phyloP scores from a whole-genome alignment of 1,140 invertebrate genomes.

The Drosophila repleta region DNA sequence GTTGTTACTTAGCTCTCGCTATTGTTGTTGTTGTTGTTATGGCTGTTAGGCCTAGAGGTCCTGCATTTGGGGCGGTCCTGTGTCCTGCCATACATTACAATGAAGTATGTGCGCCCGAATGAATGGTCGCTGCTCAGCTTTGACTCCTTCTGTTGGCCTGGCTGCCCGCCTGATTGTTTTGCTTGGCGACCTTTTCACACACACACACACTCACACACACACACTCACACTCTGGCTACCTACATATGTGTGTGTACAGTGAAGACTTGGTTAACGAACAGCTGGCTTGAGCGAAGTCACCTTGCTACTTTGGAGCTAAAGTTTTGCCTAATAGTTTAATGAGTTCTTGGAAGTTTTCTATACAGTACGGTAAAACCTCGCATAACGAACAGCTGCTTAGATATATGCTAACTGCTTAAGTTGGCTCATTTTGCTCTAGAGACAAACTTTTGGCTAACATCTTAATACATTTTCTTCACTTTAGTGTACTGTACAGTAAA shows the following conservation, averaged over 20 bases:
- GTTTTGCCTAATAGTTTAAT: too few species aligned
- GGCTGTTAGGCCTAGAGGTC: constrained; percentile 31
- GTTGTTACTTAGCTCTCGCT: constrained; percentile 29
- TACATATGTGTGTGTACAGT: constrained; percentile 12
- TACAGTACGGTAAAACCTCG: background rate
- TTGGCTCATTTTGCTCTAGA: too few species aligned
- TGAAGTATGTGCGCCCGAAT: constrained; percentile 75
- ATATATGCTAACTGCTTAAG: background rate
- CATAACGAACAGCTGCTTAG: background rate
- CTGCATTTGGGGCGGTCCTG: constrained; percentile 21
- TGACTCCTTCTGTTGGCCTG: constrained; percentile 7
- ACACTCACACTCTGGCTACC: constrained; percentile 1
- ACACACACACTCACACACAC: constrained; percentile 16
- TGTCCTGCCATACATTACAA: constrained; percentile 77
- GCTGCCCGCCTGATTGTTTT: constrained; percentile 35
- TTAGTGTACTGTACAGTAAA: too few species aligned
- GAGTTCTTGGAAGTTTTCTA: too few species aligned
- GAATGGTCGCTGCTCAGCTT: constrained; percentile 53
- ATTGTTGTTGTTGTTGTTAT: constrained; percentile 20
- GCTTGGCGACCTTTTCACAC: constrained; percentile 68
- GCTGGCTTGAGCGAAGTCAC: background rate
- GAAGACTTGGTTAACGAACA: background rate
- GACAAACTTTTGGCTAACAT: too few species aligned
- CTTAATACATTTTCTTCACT: too few species aligned
- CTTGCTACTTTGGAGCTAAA: too few species aligned